phyloP scores from a whole-genome alignment of 2,113 vertebrate genomes.

The Varanus komodoensis region DNA sequence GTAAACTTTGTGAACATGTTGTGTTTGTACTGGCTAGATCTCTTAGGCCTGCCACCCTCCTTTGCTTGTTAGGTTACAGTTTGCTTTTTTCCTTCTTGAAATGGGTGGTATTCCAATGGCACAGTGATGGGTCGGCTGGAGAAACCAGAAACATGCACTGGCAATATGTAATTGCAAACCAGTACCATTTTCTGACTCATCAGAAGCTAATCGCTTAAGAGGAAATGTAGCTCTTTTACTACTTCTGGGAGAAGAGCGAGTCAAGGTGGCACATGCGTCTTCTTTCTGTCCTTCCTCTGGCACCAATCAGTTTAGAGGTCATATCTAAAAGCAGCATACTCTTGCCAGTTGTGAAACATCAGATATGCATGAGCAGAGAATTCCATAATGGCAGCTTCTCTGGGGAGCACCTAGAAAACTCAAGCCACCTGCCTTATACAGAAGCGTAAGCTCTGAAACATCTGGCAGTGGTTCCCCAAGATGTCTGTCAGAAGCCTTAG shows the following conservation, averaged over 20 bases:
- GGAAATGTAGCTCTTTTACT: neutral
- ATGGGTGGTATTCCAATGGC: neutral
- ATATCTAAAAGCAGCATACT: neutral
- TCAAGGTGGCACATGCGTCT: no score
- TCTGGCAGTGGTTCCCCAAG: neutral
- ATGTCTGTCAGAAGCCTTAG: neutral
- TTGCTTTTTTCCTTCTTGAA: neutral
- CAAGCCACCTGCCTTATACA: neutral
- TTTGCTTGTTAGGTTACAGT: slow-evolving; percentile 31
- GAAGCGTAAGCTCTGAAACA: neutral
- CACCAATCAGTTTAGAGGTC: neutral
- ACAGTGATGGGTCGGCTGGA: neutral
- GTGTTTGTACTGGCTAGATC: slow-evolving; percentile 73
- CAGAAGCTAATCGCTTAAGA: neutral
- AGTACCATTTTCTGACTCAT: neutral
- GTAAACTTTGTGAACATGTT: slow-evolving; percentile 72
- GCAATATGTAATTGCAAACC: neutral
- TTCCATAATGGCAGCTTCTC: neutral
- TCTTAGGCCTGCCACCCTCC: slow-evolving; percentile 49
- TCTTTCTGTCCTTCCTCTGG: neutral
- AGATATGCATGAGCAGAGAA: neutral
- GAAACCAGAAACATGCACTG: slow-evolving; percentile 20
- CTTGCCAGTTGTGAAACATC: neutral
- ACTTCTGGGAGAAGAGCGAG: neutral
- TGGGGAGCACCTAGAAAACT: neutral